Conservation (phyloP, 1,140 invertebrate genomes). For the Bombus sylvicola region DNA sequence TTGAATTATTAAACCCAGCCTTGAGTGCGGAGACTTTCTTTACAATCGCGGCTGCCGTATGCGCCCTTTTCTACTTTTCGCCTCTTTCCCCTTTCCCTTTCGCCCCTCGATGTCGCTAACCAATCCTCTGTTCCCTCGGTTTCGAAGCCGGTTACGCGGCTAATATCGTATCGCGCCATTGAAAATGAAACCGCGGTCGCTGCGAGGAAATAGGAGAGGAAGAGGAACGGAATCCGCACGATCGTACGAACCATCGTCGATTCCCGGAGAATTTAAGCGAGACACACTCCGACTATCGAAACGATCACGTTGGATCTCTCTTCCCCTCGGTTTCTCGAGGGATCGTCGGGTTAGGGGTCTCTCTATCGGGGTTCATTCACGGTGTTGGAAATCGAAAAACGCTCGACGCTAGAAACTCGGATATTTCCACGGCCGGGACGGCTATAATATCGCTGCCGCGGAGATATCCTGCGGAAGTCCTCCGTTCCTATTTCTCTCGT, state of each 20-base stretch:
- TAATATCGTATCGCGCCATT: slow-evolving; percentile 51
- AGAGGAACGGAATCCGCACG: slow-evolving; percentile 6
- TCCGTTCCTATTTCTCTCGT: slow-evolving; percentile 23
- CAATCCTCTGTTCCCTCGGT: not conserved
- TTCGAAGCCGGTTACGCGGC: slow-evolving; percentile 23
- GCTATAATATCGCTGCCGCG: slow-evolving; percentile 24
- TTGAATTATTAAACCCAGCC: slow-evolving; percentile 80
- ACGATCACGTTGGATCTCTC: slow-evolving; percentile 27
- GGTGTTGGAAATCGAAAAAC: slow-evolving; percentile 44
- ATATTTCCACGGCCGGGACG: slow-evolving; percentile 15
- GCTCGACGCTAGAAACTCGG: slow-evolving; percentile 21
- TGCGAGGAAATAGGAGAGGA: not conserved
- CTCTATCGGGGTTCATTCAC: slow-evolving; percentile 36
- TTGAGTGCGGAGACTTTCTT: slow-evolving; percentile 72
- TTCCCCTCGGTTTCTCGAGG: not conserved
- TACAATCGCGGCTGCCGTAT: slow-evolving; percentile 71
- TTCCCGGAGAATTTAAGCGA: slow-evolving; percentile 45
- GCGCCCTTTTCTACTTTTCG: slow-evolving; percentile 40
- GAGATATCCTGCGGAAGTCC: slow-evolving; percentile 39
- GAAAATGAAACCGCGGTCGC: slow-evolving; percentile 38
- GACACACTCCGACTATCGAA: slow-evolving; percentile 31
- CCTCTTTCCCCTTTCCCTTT: slow-evolving; percentile 41
- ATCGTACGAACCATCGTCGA: slow-evolving; percentile 13
- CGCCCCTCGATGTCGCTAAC: not conserved
- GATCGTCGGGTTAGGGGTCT: slow-evolving; percentile 5